Evolutionary conservation across 1,140 invertebrate genomes (phyloP).

Genomic region (Phortica variegata): DNA sequence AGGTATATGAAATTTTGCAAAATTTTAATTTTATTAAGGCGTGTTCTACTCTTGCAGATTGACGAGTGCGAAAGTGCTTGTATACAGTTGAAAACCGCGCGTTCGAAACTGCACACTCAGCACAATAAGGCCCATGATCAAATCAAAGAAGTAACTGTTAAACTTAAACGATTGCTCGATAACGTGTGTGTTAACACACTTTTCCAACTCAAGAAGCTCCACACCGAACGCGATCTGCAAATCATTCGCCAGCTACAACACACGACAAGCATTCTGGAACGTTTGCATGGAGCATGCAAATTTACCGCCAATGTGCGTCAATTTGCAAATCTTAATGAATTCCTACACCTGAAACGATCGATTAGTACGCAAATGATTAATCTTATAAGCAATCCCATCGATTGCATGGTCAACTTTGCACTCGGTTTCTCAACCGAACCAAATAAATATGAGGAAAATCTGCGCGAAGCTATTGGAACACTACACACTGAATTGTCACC

Average conservation of each 20-base stretch:
- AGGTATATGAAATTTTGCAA: constrained; percentile 40
- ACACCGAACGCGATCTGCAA: constrained; percentile 80
- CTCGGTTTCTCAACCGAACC: constrained; percentile 66
- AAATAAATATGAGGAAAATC: constrained; percentile 73
- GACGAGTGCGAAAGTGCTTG: constrained; percentile 74
- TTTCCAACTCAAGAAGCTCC: constrained; percentile 75
- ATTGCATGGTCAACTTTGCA: too few species aligned
- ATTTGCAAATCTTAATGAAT: constrained; percentile 79
- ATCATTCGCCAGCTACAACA: constrained; percentile 84
- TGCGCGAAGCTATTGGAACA: constrained; percentile 70
- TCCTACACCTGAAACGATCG: constrained; percentile 76
- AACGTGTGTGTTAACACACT: constrained; percentile 74
- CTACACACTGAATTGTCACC: constrained; percentile 65
- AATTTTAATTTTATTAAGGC: too few species aligned
- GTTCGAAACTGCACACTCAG: constrained; percentile 81
- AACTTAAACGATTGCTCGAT: constrained; percentile 80
- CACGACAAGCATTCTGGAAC: constrained; percentile 76
- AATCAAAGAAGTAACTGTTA: constrained; percentile 82
- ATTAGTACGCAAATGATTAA: constrained; percentile 74
- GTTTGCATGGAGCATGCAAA: constrained; percentile 80
- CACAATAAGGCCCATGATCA: constrained; percentile 81
- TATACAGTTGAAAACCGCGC: constrained; percentile 69
- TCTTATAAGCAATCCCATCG: constrained; percentile 59
- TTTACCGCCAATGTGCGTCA: constrained; percentile 78
- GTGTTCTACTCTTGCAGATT: constrained; percentile 46